Evolutionary conservation across 2,888 invertebrate species (phyloP), one percentile per base, ranked within the genome.

Genomic region (Iphiclides podalirius): DNA sequence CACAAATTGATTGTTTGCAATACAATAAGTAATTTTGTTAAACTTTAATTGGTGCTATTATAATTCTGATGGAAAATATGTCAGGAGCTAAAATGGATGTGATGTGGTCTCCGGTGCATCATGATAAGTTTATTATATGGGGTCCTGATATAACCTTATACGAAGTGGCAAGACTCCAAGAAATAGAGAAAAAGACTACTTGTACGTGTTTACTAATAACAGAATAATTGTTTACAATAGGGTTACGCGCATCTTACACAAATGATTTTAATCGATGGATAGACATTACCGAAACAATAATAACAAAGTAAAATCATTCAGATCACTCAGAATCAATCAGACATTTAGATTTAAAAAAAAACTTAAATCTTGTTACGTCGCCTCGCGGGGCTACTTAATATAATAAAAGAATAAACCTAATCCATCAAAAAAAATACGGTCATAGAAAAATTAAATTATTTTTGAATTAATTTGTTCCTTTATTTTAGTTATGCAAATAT

Each of bases 141-240:
- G 96, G 96, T 34, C 94, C 96, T 46, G 96, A 97, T 70, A 94
- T 98, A 70, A 94, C 92, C 76, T 86, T 98, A 42, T 97, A 97
- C 73, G 95, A 96, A 89, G 92, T 95, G 15, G 89, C 90, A 57
- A 85, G 90, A 34, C 77, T 91, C 23, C 90, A 91, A 73, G 92
- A 93, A 60, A 88, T 90, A 37, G 83, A 88, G 59, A 84, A 83
- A 57, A 88, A 85, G 68, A 79, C 80, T 47, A 73, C 82, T 47
- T 84, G 89, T 88, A 63, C 49, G 79, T 78, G 58, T 39, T 35
- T 31, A 31, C 20, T 4, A 4, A 20, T 4, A 20, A 20, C 3
- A 6, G 20, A 47, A 12, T 17, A 33, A 35, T 17, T 1, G n/a
- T 16, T 7, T 31, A 15, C n/a, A 14, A 16, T 31, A n/a, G 15